Base-by-base conservation (phyloP, 2,888 invertebrate species). In the Harpalus rubripes region DNA sequence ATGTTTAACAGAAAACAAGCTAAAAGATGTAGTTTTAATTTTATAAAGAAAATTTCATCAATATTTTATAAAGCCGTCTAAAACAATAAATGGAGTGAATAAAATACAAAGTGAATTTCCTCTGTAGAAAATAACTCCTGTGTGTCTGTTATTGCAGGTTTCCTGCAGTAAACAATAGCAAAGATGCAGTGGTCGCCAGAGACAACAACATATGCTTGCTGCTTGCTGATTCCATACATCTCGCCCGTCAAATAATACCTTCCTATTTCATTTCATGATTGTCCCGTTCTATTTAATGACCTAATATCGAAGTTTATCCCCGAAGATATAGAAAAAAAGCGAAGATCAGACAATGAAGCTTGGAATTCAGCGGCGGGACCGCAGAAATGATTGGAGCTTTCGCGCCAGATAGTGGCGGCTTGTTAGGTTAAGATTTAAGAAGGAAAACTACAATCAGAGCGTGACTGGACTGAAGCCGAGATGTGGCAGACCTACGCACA, bases 391-490 rank as follows among this genome's bases (percentile, higher is more conserved):
- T 89, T 89, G 89, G 88, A 88, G 88, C 87, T 88, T 87, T 84
- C 58, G 44, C 65, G 61, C 76, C 86, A 87, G 87, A 88, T 88
- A 87, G 87, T 87, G 80, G 87, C 82, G 87, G 87, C 87, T 89
- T 88, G 88, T 89, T 84, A 79, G 65, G 84, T 84, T 89, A 88
- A 88, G 89, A 89, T 89, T 89, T 88, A 87, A 88, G 88, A 88
- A 88, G 87, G 88, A 89, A 89, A 88, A 88, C 88, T 88, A 88
- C 89, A 89, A 88, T 88, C 88, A 88, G 87, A 88, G 88, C 89
- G 89, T 89, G 89, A 89, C 89, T 87, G 86, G 88, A 88, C 88
- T 88, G 78, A 56, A 58, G 78, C 78, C 56, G 58, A 58, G 56
- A 12, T 78, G 78, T 18, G 26, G 58, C 58, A 78, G n/a, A 12